Conservation (phyloP, 1,140 invertebrate species). For the Drosophila rufa region DNA sequence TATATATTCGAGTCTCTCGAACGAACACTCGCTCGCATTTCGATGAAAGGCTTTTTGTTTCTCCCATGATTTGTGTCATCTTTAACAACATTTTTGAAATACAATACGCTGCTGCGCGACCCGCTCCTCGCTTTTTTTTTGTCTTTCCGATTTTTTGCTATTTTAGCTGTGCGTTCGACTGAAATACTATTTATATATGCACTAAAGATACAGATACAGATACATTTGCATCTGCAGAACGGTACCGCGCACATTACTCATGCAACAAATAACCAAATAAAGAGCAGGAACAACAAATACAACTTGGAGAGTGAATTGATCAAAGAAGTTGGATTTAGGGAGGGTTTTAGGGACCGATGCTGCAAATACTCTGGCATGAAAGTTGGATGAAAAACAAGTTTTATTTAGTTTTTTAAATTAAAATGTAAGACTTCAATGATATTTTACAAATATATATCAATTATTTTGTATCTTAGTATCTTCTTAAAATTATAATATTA, state of each 20-base stretch:
- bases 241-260: slow-evolving; percentile 64
- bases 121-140: slow-evolving; percentile 7
- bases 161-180: slow-evolving; percentile 80
- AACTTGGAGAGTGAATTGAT: slow-evolving; percentile 24
- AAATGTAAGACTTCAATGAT: not conserved
- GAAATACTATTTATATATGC: slow-evolving; percentile 83
- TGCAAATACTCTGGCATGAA: not conserved
- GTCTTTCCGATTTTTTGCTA: slow-evolving; percentile 51
- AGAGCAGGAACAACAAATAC: slow-evolving; percentile 30
- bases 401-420: too few species aligned
- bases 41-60: slow-evolving; percentile 61
- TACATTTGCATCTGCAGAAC: slow-evolving; percentile 74
- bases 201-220: slow-evolving; percentile 62
- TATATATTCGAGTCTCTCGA: slow-evolving; percentile 19
- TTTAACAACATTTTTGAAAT: slow-evolving; percentile 72
- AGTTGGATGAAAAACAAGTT: too few species aligned
- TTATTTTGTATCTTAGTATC: too few species aligned
- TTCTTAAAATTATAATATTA: too few species aligned
- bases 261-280: slow-evolving; percentile 63
- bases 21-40: slow-evolving; percentile 6
- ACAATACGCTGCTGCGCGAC: slow-evolving; percentile 56
- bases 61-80: slow-evolving; percentile 67
- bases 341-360: too few species aligned
- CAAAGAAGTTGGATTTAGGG: slow-evolving; percentile 3
- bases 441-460: not conserved